Evolutionary conservation across 2,888 invertebrate species (phyloP).

Genomic region (Platypus cylindrus): DNA sequence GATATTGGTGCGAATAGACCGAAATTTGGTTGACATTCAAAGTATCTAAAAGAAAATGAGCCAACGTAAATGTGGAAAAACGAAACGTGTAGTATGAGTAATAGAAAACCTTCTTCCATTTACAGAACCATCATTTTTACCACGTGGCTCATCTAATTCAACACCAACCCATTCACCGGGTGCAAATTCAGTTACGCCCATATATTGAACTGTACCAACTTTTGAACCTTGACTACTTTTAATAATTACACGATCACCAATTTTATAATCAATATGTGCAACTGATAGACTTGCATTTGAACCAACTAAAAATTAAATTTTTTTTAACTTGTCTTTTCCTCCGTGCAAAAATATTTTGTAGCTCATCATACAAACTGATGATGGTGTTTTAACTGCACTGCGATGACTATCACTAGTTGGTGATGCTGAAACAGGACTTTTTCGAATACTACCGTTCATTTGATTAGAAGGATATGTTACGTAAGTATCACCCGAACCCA

Average conservation of each 20-base stretch:
- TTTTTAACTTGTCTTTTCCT: background rate
- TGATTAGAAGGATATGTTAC: slow-evolving; percentile 29
- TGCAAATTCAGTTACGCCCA: slow-evolving; percentile 85
- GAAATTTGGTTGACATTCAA: slow-evolving; percentile 79
- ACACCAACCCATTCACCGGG: slow-evolving; percentile 92
- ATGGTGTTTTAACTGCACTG: slow-evolving; percentile 25
- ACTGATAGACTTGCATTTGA: slow-evolving; percentile 40
- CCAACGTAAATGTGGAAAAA: background rate
- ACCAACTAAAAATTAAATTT: slow-evolving; percentile 30
- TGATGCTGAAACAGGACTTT: slow-evolving; percentile 30
- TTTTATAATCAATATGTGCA: slow-evolving; percentile 48
- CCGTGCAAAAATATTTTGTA: background rate
- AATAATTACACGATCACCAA: slow-evolving; percentile 88
- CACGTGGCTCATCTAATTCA: slow-evolving; percentile 83
- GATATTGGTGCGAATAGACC: slow-evolving; percentile 88
- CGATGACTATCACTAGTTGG: slow-evolving; percentile 30
- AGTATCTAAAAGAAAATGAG: slow-evolving; percentile 55
- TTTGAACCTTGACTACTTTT: slow-evolving; percentile 79
- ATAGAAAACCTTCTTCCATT: slow-evolving; percentile 81
- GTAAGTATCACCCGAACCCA: slow-evolving; percentile 23
- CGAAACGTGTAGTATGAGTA: background rate
- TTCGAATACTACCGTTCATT: slow-evolving; percentile 24
- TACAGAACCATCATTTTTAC: slow-evolving; percentile 94
- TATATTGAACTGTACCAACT: slow-evolving; percentile 71
- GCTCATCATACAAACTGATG: slow-evolving; percentile 26